Evolutionary conservation across 1,140 invertebrate species (phyloP).

Genomic region (Branchinecta lynchi): DNA sequence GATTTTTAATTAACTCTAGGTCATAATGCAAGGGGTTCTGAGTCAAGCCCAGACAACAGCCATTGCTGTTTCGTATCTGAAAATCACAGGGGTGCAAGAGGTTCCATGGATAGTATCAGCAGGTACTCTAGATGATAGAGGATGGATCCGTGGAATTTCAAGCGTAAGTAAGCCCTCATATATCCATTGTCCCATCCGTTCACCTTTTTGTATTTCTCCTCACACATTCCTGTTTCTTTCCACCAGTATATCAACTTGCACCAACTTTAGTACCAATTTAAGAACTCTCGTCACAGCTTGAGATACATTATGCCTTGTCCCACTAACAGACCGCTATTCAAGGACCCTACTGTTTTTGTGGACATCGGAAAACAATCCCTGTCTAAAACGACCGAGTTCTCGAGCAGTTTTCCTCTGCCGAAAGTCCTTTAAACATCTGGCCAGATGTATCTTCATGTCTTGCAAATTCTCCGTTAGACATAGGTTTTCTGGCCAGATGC

Average conservation of each 20-base stretch:
- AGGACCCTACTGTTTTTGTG: too few relatives aligned
- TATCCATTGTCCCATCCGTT: background rate
- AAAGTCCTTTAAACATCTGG: too few relatives aligned
- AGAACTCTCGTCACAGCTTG: background rate
- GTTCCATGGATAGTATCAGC: background rate
- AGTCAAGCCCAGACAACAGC: background rate
- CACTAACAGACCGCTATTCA: background rate
- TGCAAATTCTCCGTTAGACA: too few relatives aligned
- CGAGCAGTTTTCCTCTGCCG: too few relatives aligned
- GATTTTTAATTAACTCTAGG: background rate
- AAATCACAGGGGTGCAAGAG: background rate
- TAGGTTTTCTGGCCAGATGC: too few relatives aligned
- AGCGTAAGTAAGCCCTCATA: background rate
- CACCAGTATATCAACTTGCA: background rate
- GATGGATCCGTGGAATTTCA: background rate
- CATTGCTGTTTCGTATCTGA: conserved; percentile 1
- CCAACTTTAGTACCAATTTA: background rate
- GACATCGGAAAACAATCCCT: too few relatives aligned
- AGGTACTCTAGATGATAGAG: background rate
- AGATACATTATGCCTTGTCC: background rate
- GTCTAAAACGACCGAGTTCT: too few relatives aligned
- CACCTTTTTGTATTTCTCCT: background rate
- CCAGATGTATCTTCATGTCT: too few relatives aligned
- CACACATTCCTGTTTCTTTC: background rate
- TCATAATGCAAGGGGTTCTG: background rate